phyloP scores from a whole-genome alignment of 2,888 invertebrate genomes.

The Polyploca ridens region DNA sequence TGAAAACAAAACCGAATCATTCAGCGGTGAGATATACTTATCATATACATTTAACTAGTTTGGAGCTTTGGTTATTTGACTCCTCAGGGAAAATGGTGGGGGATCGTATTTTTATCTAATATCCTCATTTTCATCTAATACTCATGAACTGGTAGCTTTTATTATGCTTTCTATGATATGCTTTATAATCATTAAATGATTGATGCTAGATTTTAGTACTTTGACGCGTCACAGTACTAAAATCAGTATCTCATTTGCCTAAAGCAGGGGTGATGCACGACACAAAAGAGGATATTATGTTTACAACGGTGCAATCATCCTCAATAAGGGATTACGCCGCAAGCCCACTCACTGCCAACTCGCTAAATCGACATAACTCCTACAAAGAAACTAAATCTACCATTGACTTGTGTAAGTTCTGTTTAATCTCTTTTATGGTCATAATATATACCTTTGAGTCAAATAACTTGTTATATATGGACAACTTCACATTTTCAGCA shows the following conservation, averaged over 20 bases:
- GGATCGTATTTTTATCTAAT: too few species aligned
- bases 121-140: too few species aligned
- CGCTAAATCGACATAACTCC: conserved; percentile 78
- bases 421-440: not conserved
- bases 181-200: too few species aligned
- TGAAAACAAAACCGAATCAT: conserved; percentile 62
- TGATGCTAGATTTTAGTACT: too few species aligned
- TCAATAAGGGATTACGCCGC: conserved; percentile 63
- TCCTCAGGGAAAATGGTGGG: too few species aligned
- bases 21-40: conserved; percentile 48
- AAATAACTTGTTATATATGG: not conserved
- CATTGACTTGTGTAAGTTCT: conserved; percentile 67
- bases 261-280: conserved; percentile 65
- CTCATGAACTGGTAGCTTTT: too few species aligned
- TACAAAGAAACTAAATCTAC: conserved; percentile 77
- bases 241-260: conserved; percentile 30
- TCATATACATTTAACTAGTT: too few species aligned
- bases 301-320: conserved; percentile 48
- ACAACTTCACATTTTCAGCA: conserved; percentile 48
- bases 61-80: too few species aligned
- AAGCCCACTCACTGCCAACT: conserved; percentile 54
- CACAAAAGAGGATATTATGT: conserved; percentile 64
- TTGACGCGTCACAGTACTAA: too few species aligned
- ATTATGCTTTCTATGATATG: too few species aligned
- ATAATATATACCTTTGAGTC: not conserved